phyloP scores from a whole-genome alignment of 2,113 vertebrate genomes.

The Sylvia atricapilla region DNA sequence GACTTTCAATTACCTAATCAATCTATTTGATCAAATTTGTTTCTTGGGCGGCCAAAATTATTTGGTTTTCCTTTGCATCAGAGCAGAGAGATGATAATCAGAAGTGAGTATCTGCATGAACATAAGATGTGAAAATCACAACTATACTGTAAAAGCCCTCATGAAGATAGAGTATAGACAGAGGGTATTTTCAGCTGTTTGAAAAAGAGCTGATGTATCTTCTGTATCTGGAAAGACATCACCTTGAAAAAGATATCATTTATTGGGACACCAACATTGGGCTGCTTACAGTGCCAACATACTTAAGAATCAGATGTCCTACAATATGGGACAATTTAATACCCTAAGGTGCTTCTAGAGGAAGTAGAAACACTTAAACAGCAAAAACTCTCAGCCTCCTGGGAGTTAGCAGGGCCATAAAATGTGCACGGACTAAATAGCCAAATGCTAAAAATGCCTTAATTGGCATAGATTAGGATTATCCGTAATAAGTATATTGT shows the following conservation, averaged over 20 bases:
- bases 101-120: neutral
- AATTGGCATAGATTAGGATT: neutral
- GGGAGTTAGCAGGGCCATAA: neutral
- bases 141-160: neutral
- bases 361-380: neutral
- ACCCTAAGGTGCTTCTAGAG: neutral
- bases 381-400: neutral
- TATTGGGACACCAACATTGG: neutral
- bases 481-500: neutral
- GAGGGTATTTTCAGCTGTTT: neutral
- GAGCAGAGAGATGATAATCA: neutral
- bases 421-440: neutral
- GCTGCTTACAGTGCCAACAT: neutral
- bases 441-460: neutral
- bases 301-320: neutral
- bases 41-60: neutral
- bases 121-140: neutral
- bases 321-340: neutral
- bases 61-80: neutral
- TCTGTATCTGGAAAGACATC: neutral
- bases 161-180: neutral
- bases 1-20: neutral
- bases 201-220: neutral
- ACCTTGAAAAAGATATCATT: neutral
- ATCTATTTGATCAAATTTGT: neutral